These are phyloP conservation scores for Drosophila peninsularis DNA, from an alignment of 2,888 invertebrate genomes.

Conservation along the genomic window DNA sequence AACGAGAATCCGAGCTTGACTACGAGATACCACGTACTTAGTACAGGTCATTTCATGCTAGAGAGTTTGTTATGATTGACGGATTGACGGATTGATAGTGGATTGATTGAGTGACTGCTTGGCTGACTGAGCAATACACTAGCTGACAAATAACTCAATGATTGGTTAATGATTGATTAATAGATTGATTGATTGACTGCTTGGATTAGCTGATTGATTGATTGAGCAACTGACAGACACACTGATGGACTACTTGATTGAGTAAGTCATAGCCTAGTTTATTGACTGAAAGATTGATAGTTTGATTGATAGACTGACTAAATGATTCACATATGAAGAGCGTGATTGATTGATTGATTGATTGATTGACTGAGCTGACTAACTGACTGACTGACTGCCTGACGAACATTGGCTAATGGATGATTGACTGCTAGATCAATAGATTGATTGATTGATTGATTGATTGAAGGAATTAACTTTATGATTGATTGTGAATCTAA, in stretches of 20 bases:
- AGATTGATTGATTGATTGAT: not conserved
- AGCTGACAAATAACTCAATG: not conserved
- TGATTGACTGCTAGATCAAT: no score
- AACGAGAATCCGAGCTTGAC: not conserved
- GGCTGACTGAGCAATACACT: not conserved
- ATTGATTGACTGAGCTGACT: not conserved
- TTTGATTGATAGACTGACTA: not conserved
- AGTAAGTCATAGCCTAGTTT: not conserved
- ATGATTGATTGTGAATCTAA: not conserved
- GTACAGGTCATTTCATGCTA: not conserved
- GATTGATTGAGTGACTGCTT: not conserved
- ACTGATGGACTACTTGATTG: not conserved
- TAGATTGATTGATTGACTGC: not conserved
- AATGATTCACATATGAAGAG: not conserved
- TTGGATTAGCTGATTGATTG: not conserved
- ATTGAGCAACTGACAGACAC: not conserved
- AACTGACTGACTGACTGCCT: not conserved
- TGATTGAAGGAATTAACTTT: no score
- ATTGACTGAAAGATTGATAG: not conserved
- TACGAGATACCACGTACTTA: not conserved
- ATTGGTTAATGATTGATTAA: not conserved
- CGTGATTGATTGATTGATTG: not conserved
- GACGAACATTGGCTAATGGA: no score
- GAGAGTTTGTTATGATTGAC: not conserved
- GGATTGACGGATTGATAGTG: not conserved